Percentiles rank a stretch among this genome's conserved stretches.
Conservation (phyloP, 1,140 invertebrate species). For the Lucilia sericata region DNA sequence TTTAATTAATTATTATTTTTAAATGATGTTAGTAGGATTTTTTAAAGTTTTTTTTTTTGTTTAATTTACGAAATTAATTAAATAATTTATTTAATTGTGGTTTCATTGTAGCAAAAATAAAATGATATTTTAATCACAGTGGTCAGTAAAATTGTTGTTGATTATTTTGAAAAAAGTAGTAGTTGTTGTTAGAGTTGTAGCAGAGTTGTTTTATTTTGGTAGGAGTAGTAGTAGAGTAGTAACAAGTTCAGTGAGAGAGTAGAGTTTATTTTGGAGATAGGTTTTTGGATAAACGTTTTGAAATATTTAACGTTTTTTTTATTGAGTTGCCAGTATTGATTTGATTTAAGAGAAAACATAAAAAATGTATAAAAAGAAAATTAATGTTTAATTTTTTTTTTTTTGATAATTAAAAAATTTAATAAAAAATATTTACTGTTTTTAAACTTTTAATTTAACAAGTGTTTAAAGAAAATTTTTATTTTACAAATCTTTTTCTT, state of each 20-base stretch:
- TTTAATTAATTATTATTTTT: slow-evolving; percentile 12
- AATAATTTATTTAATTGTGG: background rate
- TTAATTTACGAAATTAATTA: background rate
- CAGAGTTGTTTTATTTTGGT: background rate
- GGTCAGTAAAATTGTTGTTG: background rate
- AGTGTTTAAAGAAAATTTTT: slow-evolving; percentile 4
- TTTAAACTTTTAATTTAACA: background rate
- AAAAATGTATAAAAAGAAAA: slow-evolving; percentile 19
- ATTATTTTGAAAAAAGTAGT: slow-evolving; percentile 8
- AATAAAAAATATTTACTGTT: background rate
- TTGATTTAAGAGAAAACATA: background rate
- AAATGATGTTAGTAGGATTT: background rate
- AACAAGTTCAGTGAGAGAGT: background rate
- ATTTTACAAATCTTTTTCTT: slow-evolving; percentile 17
- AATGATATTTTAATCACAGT: background rate
- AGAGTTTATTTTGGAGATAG: background rate
- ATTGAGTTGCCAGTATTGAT: background rate
- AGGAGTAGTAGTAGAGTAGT: background rate
- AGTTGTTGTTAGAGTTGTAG: slow-evolving; percentile 11
- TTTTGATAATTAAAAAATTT: background rate
- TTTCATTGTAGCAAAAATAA: background rate
- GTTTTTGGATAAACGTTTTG: background rate
- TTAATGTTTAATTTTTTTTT: slow-evolving; percentile 10
- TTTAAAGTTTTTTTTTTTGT: slow-evolving; percentile 21
- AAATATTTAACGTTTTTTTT: background rate